Percentiles rank a stretch among this genome's conserved stretches.
Conservation (phyloP, 2,888 invertebrate genomes). For the Junonia oenone region DNA sequence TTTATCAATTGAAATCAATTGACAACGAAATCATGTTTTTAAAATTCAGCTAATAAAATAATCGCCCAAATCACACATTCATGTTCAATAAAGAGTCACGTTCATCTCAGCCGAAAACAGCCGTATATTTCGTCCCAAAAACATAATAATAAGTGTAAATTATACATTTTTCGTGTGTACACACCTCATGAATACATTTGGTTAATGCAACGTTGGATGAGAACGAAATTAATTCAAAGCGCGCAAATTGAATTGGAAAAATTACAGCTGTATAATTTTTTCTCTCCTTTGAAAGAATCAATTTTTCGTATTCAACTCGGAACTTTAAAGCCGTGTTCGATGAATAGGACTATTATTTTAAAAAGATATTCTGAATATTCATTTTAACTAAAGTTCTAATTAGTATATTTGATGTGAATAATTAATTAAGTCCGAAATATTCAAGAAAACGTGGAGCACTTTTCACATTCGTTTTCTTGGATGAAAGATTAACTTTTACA, state of each 20-base stretch:
- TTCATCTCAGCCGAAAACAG: neutral
- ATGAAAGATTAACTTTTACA: too few relatives aligned
- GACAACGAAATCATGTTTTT: too few relatives aligned
- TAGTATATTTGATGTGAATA: neutral
- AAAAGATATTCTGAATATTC: neutral
- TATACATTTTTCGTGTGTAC: slow-evolving; percentile 31
- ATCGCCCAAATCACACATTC: too few relatives aligned
- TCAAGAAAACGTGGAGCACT: too few relatives aligned
- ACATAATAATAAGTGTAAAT: slow-evolving; percentile 24
- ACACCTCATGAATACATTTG: slow-evolving; percentile 54
- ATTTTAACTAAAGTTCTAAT: neutral
- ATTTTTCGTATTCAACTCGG: slow-evolving; percentile 10
- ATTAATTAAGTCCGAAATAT: too few relatives aligned
- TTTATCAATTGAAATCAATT: too few relatives aligned
- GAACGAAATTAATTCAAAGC: slow-evolving; percentile 42
- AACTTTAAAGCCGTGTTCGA: neutral
- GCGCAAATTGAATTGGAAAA: slow-evolving; percentile 46
- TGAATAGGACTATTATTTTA: neutral
- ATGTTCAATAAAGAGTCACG: too few relatives aligned
- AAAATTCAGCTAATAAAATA: too few relatives aligned
- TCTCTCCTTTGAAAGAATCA: slow-evolving; percentile 7
- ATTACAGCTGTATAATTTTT: slow-evolving; percentile 33
- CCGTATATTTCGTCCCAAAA: neutral
- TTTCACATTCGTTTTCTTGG: too few relatives aligned
- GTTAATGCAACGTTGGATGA: slow-evolving; percentile 42